A percentile compares a stretch with the other conserved stretches of the same genome.
These are phyloP conservation scores for Trematocara zebra DNA, from an alignment of 2,113 vertebrate species.

Conservation along the genomic window DNA sequence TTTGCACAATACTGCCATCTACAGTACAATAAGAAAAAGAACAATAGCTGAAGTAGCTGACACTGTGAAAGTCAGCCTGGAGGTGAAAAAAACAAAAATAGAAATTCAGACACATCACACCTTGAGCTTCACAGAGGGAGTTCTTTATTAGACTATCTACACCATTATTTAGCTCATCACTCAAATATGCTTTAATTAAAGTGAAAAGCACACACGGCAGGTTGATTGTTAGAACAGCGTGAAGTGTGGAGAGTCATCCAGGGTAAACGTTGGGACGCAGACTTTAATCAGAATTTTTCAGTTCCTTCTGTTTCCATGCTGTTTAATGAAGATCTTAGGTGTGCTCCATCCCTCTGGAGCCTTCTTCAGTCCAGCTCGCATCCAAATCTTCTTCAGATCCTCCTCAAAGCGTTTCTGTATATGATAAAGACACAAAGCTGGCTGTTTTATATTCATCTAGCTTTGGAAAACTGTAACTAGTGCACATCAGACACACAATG, in stretches of 20 bases:
- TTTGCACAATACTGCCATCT: slow-evolving; percentile 26
- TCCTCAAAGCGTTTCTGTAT: slow-evolving; percentile 81
- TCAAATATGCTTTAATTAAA: not conserved
- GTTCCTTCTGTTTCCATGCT: slow-evolving; percentile 36
- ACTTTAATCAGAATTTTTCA: slow-evolving; percentile 2
- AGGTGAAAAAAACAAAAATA: not conserved
- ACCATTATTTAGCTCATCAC: not conserved
- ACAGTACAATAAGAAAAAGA: not conserved
- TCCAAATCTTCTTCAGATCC: slow-evolving; percentile 83
- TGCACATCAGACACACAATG: not conserved
- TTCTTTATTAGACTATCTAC: slow-evolving; percentile 44
- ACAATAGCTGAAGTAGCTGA: not conserved
- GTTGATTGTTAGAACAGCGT: not conserved
- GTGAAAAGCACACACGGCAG: not conserved
- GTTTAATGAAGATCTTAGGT: slow-evolving; percentile 83
- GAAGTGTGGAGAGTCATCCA: not conserved
- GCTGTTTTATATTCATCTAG: not conserved
- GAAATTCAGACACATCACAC: not conserved
- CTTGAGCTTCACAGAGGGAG: not conserved
- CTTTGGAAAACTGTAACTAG: not conserved
- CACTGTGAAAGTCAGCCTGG: not conserved
- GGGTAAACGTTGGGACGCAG: not conserved
- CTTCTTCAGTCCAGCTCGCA: slow-evolving; percentile 80
- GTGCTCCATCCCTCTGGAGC: slow-evolving; percentile 81
- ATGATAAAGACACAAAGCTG: not conserved